Base-by-base conservation (phyloP, 2,113 vertebrate species). In the Mastomys coucha region DNA sequence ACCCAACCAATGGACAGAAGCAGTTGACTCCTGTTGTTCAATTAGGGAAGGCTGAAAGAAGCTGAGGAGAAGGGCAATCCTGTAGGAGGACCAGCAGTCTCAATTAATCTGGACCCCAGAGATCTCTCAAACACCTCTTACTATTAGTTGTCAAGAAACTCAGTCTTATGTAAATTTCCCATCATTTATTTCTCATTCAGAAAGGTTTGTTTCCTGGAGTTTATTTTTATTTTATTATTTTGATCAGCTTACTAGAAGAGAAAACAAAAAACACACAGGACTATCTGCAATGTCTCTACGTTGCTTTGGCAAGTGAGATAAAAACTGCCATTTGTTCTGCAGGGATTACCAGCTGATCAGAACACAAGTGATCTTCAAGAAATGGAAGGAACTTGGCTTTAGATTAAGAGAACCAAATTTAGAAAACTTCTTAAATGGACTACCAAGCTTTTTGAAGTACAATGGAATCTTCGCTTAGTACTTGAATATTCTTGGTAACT, bases 351-450 rank as follows among this genome's bases (percentile, higher is more conserved):
- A 89, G 17, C 10, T 45, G 33, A 91, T 73, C 39, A 45, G 39
- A 11, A 73, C 7, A 13, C 14, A 0, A 73, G 5, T 13, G 24
- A 76, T 9, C n/a, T 80, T 1, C 5, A 7, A n/a, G 51, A 45
- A 33, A 56, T 13, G 45, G 60, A 33, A 80, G 19, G 14, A 56
- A 56, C 49, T 22, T 94, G 42, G 28, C 77, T 89, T 92, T n/a
- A 80, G 76, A 53, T 75, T 92, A 67, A 77, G 39, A 88, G 33
- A 93, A 51, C 82, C 91, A 91, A 63, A 9, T 33, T 69, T 67
- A 22, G 26, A n/a, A n/a, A 72, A 31, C 3, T 49, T 33, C 11
- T 65, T 33, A 72, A 49, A 86, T 45, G 0, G 53, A 19, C 5
- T 7, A 24, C 0, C 20, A 73, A 69, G 28, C 51, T 93, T 94